Evolutionary conservation across 2,797 vertebrate species (phyloP).

Genomic region (Limosa lapponica): DNA sequence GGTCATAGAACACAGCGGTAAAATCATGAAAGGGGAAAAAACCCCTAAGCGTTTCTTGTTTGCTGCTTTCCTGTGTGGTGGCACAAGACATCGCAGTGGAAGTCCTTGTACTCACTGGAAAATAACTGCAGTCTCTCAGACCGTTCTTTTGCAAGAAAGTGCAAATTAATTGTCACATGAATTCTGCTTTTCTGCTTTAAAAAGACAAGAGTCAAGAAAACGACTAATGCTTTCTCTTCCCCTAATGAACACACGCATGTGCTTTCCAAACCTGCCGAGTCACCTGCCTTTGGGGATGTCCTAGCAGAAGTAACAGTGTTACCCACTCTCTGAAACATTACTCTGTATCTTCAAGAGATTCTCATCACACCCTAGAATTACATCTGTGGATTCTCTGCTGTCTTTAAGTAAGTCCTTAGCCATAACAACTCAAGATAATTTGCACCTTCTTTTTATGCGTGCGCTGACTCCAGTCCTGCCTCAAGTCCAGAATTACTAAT

Average conservation of each 20-base stretch:
- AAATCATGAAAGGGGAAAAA: not conserved
- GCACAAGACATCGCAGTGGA: not conserved
- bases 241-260: not conserved
- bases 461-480: not conserved
- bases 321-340: not conserved
- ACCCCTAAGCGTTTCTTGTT: not conserved
- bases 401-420: not conserved
- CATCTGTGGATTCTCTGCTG: not conserved
- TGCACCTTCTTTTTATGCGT: not conserved
- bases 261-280: not conserved
- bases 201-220: not conserved
- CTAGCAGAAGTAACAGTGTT: not conserved
- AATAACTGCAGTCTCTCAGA: not conserved
- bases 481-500: not conserved
- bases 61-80: not conserved
- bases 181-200: not conserved
- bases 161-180: not conserved
- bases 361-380: not conserved
- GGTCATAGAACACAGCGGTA: not conserved
- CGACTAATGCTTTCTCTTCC: not conserved
- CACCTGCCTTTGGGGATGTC: not conserved
- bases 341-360: not conserved
- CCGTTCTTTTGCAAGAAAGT: not conserved
- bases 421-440: not conserved
- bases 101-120: not conserved